Base-by-base conservation (phyloP, 1,140 invertebrate species). In the Oncopodura yosiiana region DNA sequence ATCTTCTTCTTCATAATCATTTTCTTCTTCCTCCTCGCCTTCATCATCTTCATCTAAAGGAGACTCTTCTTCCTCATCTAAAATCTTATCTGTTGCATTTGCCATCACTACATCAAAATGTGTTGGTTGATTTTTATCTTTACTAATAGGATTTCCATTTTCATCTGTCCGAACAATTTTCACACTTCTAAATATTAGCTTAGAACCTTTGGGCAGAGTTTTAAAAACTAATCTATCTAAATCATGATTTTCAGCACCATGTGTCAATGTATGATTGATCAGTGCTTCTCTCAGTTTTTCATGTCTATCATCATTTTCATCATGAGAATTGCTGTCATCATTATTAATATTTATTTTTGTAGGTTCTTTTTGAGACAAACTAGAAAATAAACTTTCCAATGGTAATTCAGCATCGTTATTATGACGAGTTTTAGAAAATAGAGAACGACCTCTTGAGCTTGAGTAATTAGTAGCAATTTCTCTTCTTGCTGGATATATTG, bases 151-250 rank as follows among this genome's bases (percentile, higher is more conserved):
- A 38, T 63, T 50, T 29, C 62, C 62, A 32, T 63, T 39, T 32
- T 52, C 62, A 58, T 63, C 62, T 32, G 62, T 60, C 18, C 38
- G 38, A 16, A 64, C 53, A 45, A 64, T 56, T 59, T 59, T 61
- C 16, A 64, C 62, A 24, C 52, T 61, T 29, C 50, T 23, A 23
- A 64, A 38, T 38, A 64, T 51, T 3, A 64, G 37, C 45, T 64
- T 64, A 16, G 58, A 61, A n/a, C 62, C 62, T 43, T 64, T 24
- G 18, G 62, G 62, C n/a, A 64, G 49, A 3, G 49, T 52, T 12
- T 58, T 61, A 36, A 64, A 64, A 19, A 64, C 56, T 11, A 64
- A 32, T 32, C 55, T 52, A 52, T 64, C 62, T 43, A 64, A 49
- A 26, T 54, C 56, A 39, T 61, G 54, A 12, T 24, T 3, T 39